A percentile compares a stretch with the other conserved stretches of the same genome.
Evolutionary conservation across 2,888 invertebrate species (phyloP).

Genomic region (Zelleria hepariella): DNA sequence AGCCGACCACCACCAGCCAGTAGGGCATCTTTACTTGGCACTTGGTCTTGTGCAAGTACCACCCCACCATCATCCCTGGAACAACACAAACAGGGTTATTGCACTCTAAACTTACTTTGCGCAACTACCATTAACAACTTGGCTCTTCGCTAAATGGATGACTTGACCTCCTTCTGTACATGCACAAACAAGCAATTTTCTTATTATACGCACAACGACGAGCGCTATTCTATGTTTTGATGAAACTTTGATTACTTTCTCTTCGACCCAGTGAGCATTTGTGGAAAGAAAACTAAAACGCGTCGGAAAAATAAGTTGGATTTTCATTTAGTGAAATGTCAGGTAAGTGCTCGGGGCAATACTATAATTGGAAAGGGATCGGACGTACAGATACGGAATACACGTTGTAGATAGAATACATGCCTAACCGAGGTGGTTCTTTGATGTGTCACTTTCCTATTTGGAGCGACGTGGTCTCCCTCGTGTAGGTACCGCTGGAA

Average conservation of each 20-base stretch:
- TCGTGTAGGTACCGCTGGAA: neutral
- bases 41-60: conserved; percentile 77
- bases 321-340: neutral
- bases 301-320: neutral
- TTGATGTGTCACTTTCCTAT: neutral
- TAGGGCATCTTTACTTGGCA: conserved; percentile 74
- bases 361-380: neutral
- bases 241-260: neutral
- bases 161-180: neutral
- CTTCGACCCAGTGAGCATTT: neutral
- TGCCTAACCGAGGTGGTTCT: neutral
- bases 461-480: neutral
- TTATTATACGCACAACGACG: neutral
- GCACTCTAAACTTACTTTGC: neutral
- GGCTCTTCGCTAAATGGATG: neutral
- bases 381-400: neutral
- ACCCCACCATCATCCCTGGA: conserved; percentile 79
- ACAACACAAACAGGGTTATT: neutral
- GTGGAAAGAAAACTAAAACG: neutral
- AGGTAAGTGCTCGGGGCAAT: neutral
- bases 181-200: conserved; percentile 1
- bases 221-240: neutral
- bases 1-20: conserved; percentile 70
- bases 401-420: neutral
- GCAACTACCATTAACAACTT: neutral